These are phyloP conservation scores for Myoxocephalus aenaeus DNA, from an alignment of 2,797 vertebrate genomes.

Conservation along the genomic window DNA sequence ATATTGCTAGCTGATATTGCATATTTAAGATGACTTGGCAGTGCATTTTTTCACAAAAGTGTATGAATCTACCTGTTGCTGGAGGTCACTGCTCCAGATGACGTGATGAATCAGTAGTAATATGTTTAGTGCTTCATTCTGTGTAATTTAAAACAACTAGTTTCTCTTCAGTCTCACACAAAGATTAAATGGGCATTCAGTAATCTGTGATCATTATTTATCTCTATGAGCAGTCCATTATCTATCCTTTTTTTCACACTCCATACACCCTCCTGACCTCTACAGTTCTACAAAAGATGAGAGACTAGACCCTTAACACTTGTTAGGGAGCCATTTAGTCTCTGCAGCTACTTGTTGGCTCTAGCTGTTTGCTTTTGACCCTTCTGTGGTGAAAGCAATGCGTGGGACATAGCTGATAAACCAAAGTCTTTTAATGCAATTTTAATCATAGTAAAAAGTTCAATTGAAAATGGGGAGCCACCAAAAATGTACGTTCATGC, in stretches of 20 bases:
- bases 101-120: background rate
- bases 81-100: background rate
- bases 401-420: conserved; percentile 5
- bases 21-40: background rate
- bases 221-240: background rate
- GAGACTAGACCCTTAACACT: background rate
- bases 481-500: background rate
- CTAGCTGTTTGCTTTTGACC: conserved; percentile 30
- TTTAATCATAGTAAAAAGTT: conserved; percentile 23
- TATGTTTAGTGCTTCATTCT: background rate
- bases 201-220: background rate
- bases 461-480: background rate
- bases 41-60: background rate
- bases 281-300: conserved; percentile 1
- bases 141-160: background rate
- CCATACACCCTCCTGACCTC: background rate
- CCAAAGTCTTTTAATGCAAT: conserved; percentile 2
- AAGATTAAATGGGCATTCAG: background rate
- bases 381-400: conserved; percentile 8
- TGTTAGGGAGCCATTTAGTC: background rate
- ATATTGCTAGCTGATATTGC: background rate
- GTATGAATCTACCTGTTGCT: background rate
- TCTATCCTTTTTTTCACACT: background rate
- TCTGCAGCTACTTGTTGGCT: background rate
- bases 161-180: background rate